Evolutionary conservation across 2,888 invertebrate genomes (phyloP).

Genomic region (Ophion ventricosus): DNA sequence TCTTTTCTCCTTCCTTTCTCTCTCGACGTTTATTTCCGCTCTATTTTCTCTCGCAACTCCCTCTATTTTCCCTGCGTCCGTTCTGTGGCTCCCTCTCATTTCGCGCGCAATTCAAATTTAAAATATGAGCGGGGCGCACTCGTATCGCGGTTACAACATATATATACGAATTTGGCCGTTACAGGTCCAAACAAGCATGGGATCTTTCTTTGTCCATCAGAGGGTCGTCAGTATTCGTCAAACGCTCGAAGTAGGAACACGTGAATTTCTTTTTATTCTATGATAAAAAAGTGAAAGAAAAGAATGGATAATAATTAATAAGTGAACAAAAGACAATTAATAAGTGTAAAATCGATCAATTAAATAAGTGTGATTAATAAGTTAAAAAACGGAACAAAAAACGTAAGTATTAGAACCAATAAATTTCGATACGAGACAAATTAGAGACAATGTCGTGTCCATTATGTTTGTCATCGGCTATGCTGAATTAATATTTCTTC

Average conservation of each 20-base stretch:
- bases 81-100: too few relatives aligned
- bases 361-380: not conserved
- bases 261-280: not conserved
- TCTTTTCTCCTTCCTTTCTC: too few relatives aligned
- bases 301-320: not conserved
- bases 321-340: conserved; percentile 1
- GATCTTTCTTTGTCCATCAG: not conserved
- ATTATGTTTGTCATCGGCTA: conserved; percentile 2
- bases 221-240: not conserved
- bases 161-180: conserved; percentile 1
- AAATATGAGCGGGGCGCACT: too few relatives aligned
- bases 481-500: not conserved
- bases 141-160: too few relatives aligned
- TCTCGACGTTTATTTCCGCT: too few relatives aligned
- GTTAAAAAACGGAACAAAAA: not conserved
- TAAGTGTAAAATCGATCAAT: not conserved
- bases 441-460: conserved; percentile 2
- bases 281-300: not conserved
- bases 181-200: conserved; percentile 3
- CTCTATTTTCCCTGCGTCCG: too few relatives aligned
- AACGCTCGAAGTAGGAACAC: not conserved
- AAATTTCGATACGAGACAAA: conserved; percentile 6
- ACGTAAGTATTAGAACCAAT: conserved; percentile 5
- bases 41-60: too few relatives aligned
- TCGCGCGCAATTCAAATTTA: too few relatives aligned